phyloP scores from a whole-genome alignment of 2,888 invertebrate species.

The Anthoptus insignis region DNA sequence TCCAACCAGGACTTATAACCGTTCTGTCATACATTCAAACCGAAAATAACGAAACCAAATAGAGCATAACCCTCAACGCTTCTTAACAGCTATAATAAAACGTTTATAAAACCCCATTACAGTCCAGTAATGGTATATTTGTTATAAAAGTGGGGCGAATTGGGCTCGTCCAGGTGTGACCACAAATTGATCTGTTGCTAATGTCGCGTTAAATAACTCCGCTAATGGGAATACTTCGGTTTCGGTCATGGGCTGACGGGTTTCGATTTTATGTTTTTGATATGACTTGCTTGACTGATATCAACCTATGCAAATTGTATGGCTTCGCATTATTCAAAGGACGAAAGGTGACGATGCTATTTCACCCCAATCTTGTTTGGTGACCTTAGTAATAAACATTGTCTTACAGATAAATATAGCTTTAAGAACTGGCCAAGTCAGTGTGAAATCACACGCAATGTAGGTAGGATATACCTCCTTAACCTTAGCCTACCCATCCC shows the following conservation, averaged over 20 bases:
- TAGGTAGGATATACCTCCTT: no score
- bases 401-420: no score
- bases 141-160: conserved; percentile 23
- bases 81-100: not conserved
- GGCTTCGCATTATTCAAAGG: no score
- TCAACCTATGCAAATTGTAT: no score
- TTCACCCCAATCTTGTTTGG: no score
- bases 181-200: conserved; percentile 41
- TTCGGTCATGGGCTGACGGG: conserved; percentile 22
- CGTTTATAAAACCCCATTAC: conserved; percentile 8
- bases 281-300: not conserved
- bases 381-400: no score
- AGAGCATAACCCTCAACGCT: not conserved
- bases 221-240: conserved; percentile 5
- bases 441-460: no score
- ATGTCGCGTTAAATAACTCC: conserved; percentile 44
- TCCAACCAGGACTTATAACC: no score
- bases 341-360: no score
- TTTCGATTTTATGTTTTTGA: conserved; percentile 11
- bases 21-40: no score
- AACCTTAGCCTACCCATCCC: no score
- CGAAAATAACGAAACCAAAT: not conserved
- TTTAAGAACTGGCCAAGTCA: no score
- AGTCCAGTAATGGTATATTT: conserved; percentile 22
- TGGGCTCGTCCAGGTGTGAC: conserved; percentile 40